Conservation (phyloP, 1,140 invertebrate genomes). For the Rhagoletis zephyria region DNA sequence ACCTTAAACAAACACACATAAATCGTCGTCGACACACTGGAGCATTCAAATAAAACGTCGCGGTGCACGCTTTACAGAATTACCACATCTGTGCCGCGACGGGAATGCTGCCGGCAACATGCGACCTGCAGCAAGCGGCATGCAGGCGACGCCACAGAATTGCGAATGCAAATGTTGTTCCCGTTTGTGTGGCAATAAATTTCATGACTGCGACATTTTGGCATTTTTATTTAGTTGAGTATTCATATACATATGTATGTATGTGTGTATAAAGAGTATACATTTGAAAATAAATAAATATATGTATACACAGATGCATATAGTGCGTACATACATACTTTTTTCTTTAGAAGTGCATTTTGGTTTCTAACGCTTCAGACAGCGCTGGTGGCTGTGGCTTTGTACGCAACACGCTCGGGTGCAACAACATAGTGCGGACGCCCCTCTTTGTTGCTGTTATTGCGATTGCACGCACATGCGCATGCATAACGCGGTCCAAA, state of each 20-base stretch:
- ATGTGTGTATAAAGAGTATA: neutral
- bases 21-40: conserved; percentile 1
- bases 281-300: neutral
- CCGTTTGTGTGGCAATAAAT: conserved; percentile 65
- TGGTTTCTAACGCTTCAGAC: neutral
- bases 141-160: conserved; percentile 23
- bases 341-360: neutral
- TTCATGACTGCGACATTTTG: conserved; percentile 67
- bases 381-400: conserved; percentile 11
- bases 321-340: neutral
- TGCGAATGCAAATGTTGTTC: conserved; percentile 37
- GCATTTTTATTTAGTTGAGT: conserved; percentile 68
- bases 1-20: neutral
- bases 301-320: neutral
- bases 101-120: neutral
- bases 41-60: conserved; percentile 10
- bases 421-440: conserved; percentile 40
- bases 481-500: neutral
- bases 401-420: conserved; percentile 53
- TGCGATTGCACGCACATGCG: neutral
- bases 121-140: conserved; percentile 13
- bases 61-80: neutral
- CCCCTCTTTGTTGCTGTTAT: neutral
- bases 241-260: too few relatives aligned
- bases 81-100: conserved; percentile 10